Conservation (phyloP, 2,888 invertebrate species). For the Ommatoiulus sabulosus region DNA sequence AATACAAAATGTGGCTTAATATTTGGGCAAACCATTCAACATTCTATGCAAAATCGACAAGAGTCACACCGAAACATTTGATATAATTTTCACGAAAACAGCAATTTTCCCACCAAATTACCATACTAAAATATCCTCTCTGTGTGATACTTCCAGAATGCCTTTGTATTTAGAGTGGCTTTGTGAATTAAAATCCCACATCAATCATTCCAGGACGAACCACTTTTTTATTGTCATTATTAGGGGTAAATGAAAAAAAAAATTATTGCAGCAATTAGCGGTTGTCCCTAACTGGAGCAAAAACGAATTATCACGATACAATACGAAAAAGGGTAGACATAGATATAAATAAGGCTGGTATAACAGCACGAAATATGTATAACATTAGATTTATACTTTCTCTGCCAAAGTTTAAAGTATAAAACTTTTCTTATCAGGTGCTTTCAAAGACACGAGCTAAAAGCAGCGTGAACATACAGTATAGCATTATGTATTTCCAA, state of each 20-base stretch:
- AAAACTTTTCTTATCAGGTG: not conserved
- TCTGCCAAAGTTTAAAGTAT: not conserved
- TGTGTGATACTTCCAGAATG: not conserved
- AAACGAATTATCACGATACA: not conserved
- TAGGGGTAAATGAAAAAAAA: not conserved
- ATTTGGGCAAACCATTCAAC: not conserved
- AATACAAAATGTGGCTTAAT: not conserved
- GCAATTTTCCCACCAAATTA: not conserved
- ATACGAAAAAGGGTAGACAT: not conserved
- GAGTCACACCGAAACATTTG: not conserved
- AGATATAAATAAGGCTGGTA: not conserved
- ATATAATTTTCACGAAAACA: not conserved
- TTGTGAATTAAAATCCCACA: not conserved
- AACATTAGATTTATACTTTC: not conserved
- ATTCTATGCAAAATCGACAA: not conserved
- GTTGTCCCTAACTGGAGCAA: not conserved
- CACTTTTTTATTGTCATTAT: not conserved
- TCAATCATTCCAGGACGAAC: not conserved
- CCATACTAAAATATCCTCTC: not conserved
- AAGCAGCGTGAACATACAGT: not conserved
- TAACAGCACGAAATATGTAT: not conserved
- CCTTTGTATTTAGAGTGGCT: not conserved
- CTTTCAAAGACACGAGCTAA: not conserved
- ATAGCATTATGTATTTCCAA: no score
- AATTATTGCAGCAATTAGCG: not conserved